A percentile compares a stretch with the other conserved stretches of the same genome.
These are phyloP conservation scores for Tetragnatha montana DNA, from an alignment of 2,888 invertebrate genomes.

Conservation along the genomic window DNA sequence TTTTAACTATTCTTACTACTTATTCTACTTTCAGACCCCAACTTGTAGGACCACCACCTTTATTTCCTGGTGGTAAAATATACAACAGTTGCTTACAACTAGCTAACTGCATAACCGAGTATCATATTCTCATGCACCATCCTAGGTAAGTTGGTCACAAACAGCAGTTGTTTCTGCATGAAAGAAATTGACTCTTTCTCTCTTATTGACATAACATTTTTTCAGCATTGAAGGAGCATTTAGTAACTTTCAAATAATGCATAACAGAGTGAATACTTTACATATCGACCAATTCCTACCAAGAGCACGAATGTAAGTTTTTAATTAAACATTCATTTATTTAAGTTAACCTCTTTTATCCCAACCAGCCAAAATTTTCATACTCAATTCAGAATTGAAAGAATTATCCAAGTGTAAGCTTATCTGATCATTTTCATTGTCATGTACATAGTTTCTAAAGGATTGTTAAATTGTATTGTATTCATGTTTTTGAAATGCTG, in stretches of 20 bases:
- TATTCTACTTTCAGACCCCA: conserved; percentile 55
- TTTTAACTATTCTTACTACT: background rate
- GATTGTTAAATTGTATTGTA: too few species aligned
- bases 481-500: too few species aligned
- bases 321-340: background rate
- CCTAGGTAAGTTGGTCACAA: conserved; percentile 55
- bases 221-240: conserved; percentile 71
- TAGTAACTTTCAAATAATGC: conserved; percentile 65
- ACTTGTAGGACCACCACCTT: conserved; percentile 61
- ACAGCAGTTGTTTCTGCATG: background rate
- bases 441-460: too few species aligned
- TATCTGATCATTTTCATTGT: too few species aligned
- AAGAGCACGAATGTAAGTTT: conserved; percentile 69
- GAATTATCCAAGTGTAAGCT: too few species aligned
- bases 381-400: background rate
- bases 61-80: conserved; percentile 69
- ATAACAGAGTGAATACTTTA: conserved; percentile 68
- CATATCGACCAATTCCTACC: conserved; percentile 71
- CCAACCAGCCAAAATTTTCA: background rate
- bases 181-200: background rate
- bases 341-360: too few species aligned
- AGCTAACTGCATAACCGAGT: conserved; percentile 67
- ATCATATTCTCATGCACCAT: conserved; percentile 70
- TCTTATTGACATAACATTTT: conserved; percentile 7
- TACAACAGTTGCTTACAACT: conserved; percentile 57